These are phyloP conservation scores for Lagopus muta DNA, from an alignment of 2,113 vertebrate genomes.

Conservation along the genomic window DNA sequence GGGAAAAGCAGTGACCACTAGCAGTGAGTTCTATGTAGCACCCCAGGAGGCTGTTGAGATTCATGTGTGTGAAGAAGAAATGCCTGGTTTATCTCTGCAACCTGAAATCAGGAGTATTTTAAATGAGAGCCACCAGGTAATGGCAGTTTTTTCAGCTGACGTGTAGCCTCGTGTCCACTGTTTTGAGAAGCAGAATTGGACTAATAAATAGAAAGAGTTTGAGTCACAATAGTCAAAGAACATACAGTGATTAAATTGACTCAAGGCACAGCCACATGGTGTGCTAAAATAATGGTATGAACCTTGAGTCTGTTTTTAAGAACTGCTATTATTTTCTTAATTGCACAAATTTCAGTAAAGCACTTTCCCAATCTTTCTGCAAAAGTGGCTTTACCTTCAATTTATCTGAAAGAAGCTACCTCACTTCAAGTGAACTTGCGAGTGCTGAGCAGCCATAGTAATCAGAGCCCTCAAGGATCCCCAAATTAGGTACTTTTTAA, in stretches of 20 bases:
- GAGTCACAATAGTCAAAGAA: background rate
- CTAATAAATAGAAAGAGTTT: conserved; percentile 27
- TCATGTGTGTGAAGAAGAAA: background rate
- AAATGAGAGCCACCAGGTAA: background rate
- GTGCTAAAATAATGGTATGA: background rate
- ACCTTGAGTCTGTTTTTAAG: conserved; percentile 6
- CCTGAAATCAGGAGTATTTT: background rate
- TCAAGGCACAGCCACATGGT: background rate
- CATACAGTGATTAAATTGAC: conserved; percentile 24
- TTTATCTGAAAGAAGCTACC: background rate
- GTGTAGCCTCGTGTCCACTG: background rate
- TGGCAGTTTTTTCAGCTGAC: background rate
- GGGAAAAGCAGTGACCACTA: background rate
- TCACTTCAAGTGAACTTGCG: background rate
- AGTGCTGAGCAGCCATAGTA: background rate
- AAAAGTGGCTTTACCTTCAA: background rate
- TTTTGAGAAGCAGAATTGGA: background rate
- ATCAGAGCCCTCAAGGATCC: background rate
- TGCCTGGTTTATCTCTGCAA: background rate
- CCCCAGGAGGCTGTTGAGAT: rapidly evolving
- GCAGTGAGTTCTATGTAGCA: background rate
- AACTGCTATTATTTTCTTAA: conserved; percentile 4
- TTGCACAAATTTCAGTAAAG: background rate
- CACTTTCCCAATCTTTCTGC: background rate
- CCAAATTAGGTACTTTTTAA: background rate